Evolutionary conservation across 2,797 vertebrate species (phyloP), one percentile per base, ranked within the genome.

Genomic region (Cetoscarus ocellatus): DNA sequence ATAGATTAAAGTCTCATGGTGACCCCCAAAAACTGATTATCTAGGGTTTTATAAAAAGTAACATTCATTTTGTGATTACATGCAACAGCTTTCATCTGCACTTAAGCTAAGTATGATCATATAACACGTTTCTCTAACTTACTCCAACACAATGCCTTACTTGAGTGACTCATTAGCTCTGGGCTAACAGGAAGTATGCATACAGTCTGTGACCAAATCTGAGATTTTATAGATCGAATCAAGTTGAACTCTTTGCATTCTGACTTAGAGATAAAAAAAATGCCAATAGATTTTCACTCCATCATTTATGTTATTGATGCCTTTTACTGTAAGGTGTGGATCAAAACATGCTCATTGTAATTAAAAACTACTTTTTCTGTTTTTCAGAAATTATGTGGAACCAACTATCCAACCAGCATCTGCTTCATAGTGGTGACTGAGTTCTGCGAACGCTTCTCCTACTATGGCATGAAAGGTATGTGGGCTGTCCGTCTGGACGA

Each of bases 401-500:
- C 97, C 86, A 98, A 96, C 74, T 99, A 97, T 63, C 98, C 98
- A 1, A 39, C 94, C 75, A 98, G 98, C 93, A 98, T 99, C 69
- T 93, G 93, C 78, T 99, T 99, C 93, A 96, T 99, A 0, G 96
- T 99, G 82, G 97, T 99, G 89, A 99, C 99, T 0, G 98, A 99
- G 92, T 99, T 99, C 94, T 99, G 98, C 0, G 97, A 99, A 70
- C 95, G 97, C 18, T 99, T 99, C 94, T 99, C 98, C 85, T 98
- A 96, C 92, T 99, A 99, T 96, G 97, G 98, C 92, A 99, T 99
- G 97, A 96, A 95, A 97, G 95, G 96, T 98, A 94, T 19, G 66
- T 6, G 50, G n/a, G 43, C 8, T 9, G 1, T 10, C 8, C 8
- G 7, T n/a, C 4, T 18, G 13, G 15, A 14, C 44, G 27, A 13